Conservation (phyloP, 2,113 vertebrate genomes). For the Brachirus orientalis region DNA sequence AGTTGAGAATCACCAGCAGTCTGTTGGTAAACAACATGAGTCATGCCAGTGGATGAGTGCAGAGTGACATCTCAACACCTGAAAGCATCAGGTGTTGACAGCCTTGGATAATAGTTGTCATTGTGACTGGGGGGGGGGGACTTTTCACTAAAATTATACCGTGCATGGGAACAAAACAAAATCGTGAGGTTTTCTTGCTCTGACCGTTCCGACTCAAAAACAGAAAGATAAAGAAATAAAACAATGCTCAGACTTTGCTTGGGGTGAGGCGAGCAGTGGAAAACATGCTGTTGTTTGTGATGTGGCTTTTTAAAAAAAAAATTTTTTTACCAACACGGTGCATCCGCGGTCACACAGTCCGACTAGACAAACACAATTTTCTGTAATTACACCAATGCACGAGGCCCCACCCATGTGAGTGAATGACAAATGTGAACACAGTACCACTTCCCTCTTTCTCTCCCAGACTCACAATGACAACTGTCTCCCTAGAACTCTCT, state of each 20-base stretch:
- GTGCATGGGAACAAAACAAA: too few relatives aligned
- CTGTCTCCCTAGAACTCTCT: conserved; percentile 25
- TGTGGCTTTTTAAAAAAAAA: conserved; percentile 11
- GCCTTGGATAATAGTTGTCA: background rate
- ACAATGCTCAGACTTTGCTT: background rate
- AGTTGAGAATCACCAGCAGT: conserved; percentile 10
- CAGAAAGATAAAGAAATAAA: background rate
- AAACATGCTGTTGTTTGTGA: background rate
- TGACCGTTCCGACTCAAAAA: background rate
- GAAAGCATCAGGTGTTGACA: background rate
- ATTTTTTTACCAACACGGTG: background rate
- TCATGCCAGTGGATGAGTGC: conserved; percentile 15
- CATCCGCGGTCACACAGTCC: background rate
- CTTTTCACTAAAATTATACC: too few relatives aligned
- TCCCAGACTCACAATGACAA: background rate
- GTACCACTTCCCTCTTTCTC: conserved; percentile 24
- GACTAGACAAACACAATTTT: conserved; percentile 25
- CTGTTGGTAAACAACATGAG: conserved; percentile 19
- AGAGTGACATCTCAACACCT: background rate
- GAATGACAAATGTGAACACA: conserved; percentile 36
- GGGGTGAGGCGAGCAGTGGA: background rate
- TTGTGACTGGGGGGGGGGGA: background rate
- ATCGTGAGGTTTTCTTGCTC: background rate
- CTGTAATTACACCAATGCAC: conserved; percentile 32
- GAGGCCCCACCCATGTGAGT: conserved; percentile 25